These are phyloP conservation scores for Pagrus major DNA, from an alignment of 2,113 vertebrate species.

Conservation along the genomic window DNA sequence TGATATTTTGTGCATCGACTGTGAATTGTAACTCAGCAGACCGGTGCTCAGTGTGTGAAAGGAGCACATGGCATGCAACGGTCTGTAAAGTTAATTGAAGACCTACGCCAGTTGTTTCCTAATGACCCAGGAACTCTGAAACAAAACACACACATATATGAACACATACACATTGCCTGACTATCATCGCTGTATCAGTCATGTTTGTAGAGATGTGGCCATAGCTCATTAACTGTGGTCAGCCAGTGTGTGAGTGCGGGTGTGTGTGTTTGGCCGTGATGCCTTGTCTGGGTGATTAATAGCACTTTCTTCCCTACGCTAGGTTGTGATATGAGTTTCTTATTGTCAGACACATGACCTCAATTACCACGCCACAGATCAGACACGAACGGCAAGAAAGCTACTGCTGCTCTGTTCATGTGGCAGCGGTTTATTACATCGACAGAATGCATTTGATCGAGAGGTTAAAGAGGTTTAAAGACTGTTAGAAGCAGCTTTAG, in stretches of 20 bases:
- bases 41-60: slow-evolving; percentile 20
- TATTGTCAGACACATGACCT: slow-evolving; percentile 74
- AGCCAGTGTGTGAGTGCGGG: slow-evolving; percentile 6
- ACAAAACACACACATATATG: slow-evolving; percentile 7
- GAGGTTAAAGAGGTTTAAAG: slow-evolving; percentile 9
- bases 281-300: slow-evolving; percentile 76
- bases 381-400: slow-evolving; percentile 43
- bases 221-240: slow-evolving; percentile 70
- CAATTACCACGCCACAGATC: slow-evolving; percentile 68
- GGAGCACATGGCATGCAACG: background rate
- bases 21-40: slow-evolving; percentile 36
- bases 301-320: slow-evolving; percentile 46
- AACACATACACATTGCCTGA: background rate
- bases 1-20: slow-evolving; percentile 27
- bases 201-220: slow-evolving; percentile 47
- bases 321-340: slow-evolving; percentile 65
- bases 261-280: slow-evolving; percentile 35
- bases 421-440: slow-evolving; percentile 35
- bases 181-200: slow-evolving; percentile 27
- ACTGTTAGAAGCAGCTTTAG: background rate
- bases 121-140: slow-evolving; percentile 58
- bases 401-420: slow-evolving; percentile 22
- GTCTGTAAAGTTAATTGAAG: slow-evolving; percentile 53
- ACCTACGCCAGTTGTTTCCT: slow-evolving; percentile 54
- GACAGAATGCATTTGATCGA: slow-evolving; percentile 14